Evolutionary conservation across 2,113 vertebrate species (phyloP), one percentile per base, ranked within the genome.

Genomic region (Oophaga pumilio): DNA sequence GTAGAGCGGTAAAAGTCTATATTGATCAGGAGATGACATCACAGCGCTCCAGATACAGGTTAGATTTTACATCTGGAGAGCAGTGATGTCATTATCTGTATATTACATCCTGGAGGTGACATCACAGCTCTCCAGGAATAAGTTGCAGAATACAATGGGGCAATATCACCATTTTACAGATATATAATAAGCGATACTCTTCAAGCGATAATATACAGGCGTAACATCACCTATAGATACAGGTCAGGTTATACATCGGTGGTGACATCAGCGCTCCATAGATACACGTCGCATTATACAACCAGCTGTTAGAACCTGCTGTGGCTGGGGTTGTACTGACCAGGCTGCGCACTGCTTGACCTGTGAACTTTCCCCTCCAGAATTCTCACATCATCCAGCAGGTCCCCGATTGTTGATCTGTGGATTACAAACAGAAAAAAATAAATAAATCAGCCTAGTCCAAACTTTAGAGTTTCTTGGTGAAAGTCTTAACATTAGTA

Each of bases 341-440:
- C 8, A 73, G 14, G 28, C 82, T 52, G 53, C 17, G 83, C 76
- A 22, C 90, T 76, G 84, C 26, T 17, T 73, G 76, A 20, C 59
- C 76, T 56, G 83, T 28, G 17, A 4, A 28, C 74, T 64, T 90
- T 76, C 20, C 93, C 91, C 80, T 90, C 85, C 52, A 94, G 90
- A 88, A 82, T 92, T 92, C 90, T 92, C 89, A 95, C 87, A 71
- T 96, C 91, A 22, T 94, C 93, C 88, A 94, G 95, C 89, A 97
- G 90, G 78, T 94, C 93, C 73, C 91, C 93, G 57, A 94, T 90
- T 4, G 88, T 56, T 26, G 90, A 89, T 90, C 94, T 96, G 89
- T 15, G 50, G 76, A 78, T 0, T 43, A 73, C 6, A 49, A 18
- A 71, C 57, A 59, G 57, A n/a, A n/a, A n/a, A n/a, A n/a, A n/a